Conservation (phyloP, 2,113 vertebrate genomes). For the Mugil cephalus region DNA sequence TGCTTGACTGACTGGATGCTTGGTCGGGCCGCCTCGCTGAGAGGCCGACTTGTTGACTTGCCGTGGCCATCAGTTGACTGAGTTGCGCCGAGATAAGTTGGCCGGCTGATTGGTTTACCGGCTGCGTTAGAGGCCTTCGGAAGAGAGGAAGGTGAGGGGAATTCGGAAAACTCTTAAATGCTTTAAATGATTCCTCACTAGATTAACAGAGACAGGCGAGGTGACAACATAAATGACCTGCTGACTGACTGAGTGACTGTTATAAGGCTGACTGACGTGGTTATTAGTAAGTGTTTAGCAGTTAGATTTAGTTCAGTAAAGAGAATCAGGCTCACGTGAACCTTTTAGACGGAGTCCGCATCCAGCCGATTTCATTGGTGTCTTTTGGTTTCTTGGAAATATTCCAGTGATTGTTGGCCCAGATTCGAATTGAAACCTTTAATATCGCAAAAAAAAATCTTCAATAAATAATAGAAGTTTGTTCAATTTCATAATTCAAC, state of each 20-base stretch:
- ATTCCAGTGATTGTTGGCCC: too few relatives aligned
- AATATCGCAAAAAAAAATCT: too few relatives aligned
- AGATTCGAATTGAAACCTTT: too few relatives aligned
- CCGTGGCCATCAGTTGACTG: conserved; percentile 42
- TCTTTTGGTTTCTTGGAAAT: too few relatives aligned
- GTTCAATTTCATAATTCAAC: too few relatives aligned
- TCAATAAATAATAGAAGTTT: too few relatives aligned
- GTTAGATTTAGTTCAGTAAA: neutral
- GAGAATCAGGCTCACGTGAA: neutral
- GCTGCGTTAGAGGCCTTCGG: conserved; percentile 42
- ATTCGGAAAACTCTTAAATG: conserved; percentile 27
- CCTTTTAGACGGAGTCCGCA: neutral
- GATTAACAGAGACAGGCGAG: conserved; percentile 36
- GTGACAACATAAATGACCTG: conserved; percentile 19
- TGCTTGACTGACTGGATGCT: conserved; percentile 70
- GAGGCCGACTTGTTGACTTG: conserved; percentile 72
- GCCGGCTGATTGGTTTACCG: conserved; percentile 45
- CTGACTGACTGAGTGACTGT: conserved; percentile 13
- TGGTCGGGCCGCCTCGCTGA: conserved; percentile 46
- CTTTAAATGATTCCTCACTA: conserved; percentile 31
- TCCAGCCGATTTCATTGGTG: too few relatives aligned
- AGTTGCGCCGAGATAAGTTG: conserved; percentile 39
- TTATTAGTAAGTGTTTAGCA: neutral
- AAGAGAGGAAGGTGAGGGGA: conserved; percentile 34
- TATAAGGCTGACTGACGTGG: neutral